Evolutionary conservation across 2,888 invertebrate genomes (phyloP).

Genomic region (Lathronympha strigana): DNA sequence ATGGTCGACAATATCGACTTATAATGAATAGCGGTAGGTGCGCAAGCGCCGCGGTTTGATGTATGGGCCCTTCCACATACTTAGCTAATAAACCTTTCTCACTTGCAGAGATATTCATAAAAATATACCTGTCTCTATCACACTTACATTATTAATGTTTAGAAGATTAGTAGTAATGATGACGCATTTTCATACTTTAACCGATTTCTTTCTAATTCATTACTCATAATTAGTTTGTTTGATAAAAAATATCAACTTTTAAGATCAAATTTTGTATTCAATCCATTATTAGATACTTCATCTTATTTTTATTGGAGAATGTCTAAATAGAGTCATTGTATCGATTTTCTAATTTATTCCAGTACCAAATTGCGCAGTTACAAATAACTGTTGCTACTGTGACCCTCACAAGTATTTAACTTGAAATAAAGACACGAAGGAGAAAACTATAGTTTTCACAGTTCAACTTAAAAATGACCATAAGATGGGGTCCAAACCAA

Average conservation of each 20-base stretch:
- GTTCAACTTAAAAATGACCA: slow-evolving; percentile 57
- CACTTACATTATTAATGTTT: neutral
- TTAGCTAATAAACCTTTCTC: slow-evolving; percentile 74
- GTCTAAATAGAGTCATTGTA: neutral
- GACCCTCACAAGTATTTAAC: neutral
- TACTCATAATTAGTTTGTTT: no score
- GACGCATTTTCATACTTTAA: no score
- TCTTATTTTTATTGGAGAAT: neutral
- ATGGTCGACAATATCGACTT: slow-evolving; percentile 10
- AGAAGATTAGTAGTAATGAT: no score
- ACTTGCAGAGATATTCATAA: slow-evolving; percentile 57
- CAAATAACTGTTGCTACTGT: neutral
- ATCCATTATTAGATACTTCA: slow-evolving; percentile 13
- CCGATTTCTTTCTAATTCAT: no score
- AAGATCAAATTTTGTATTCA: slow-evolving; percentile 13
- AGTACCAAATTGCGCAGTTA: neutral
- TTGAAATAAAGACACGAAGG: slow-evolving; percentile 54
- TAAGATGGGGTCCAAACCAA: slow-evolving; percentile 55
- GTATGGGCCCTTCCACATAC: slow-evolving; percentile 74
- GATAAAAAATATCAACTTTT: no score
- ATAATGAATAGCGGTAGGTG: slow-evolving; percentile 56
- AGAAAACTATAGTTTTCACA: slow-evolving; percentile 59
- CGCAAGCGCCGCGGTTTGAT: slow-evolving; percentile 76
- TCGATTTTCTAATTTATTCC: neutral
- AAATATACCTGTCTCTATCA: slow-evolving; percentile 65